Percentiles rank a stretch among this genome's conserved stretches.
Conservation (phyloP, 2,113 vertebrate species). For the Budorcas taxicolor region DNA sequence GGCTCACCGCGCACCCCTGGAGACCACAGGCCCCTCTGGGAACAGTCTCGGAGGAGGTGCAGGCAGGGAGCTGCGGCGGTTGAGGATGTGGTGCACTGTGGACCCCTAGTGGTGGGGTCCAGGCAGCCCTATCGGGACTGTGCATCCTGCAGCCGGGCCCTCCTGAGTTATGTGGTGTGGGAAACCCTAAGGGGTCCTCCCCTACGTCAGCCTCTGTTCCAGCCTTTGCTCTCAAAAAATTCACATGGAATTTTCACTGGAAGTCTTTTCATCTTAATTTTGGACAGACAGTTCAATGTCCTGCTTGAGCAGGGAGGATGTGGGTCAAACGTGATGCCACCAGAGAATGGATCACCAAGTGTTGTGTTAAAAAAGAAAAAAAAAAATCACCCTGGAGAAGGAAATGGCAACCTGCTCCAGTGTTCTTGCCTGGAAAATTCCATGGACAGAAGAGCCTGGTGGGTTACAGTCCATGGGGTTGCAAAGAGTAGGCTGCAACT, state of each 20-base stretch:
- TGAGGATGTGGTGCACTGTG: not conserved
- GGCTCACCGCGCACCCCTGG: not conserved
- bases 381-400: not conserved
- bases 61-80: not conserved
- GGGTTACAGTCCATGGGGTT: not conserved
- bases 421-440: not conserved
- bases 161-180: not conserved
- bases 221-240: not conserved
- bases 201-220: not conserved
- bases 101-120: slow-evolving; percentile 49
- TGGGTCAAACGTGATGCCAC: not conserved
- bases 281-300: not conserved
- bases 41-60: not conserved
- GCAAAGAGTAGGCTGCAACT: not conserved
- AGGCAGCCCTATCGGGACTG: rapidly evolving
- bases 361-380: not conserved
- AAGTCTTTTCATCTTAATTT: not conserved
- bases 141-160: rapidly evolving
- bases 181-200: not conserved
- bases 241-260: not conserved
- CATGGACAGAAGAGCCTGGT: not conserved
- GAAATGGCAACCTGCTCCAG: not conserved
- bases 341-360: not conserved
- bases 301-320: not conserved
- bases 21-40: not conserved